A percentile compares a stretch with the other conserved stretches of the same genome.
phyloP scores from a whole-genome alignment of 2,888 invertebrate species.

The Megalurothrips usitatus region DNA sequence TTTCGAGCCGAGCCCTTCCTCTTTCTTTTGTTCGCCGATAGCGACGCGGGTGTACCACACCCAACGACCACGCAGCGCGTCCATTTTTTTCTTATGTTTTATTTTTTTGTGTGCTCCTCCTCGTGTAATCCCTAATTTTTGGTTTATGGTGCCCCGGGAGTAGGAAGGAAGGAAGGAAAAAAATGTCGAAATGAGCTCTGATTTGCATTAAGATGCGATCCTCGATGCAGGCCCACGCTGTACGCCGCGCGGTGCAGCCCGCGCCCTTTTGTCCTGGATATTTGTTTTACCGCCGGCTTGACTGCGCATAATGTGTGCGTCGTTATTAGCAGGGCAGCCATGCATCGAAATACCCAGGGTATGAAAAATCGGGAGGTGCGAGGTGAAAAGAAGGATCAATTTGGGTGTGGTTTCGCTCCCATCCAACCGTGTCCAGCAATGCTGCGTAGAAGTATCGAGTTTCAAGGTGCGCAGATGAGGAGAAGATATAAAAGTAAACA shows the following conservation, averaged over 20 bases:
- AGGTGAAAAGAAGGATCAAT: no score
- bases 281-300: constrained; percentile 22
- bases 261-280: constrained; percentile 3
- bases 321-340: not conserved
- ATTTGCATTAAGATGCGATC: constrained; percentile 25
- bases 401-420: no score
- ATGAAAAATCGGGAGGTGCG: no score
- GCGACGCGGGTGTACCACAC: not conserved
- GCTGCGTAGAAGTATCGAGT: no score
- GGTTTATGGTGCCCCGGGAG: constrained; percentile 16
- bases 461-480: no score
- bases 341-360: no score
- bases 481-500: no score
- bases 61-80: not conserved
- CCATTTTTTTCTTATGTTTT: not conserved
- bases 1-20: not conserved
- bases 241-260: not conserved
- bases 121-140: constrained; percentile 23
- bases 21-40: not conserved
- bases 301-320: constrained; percentile 7
- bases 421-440: no score
- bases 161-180: not conserved
- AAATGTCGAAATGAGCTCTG: constrained; percentile 20
- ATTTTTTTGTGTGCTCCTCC: not conserved
- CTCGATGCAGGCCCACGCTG: not conserved